A percentile compares a stretch with the other conserved stretches of the same genome.
These are phyloP conservation scores for Epizoanthus fatuus DNA, from an alignment of 92 coral and sea anemone species.

Conservation along the genomic window DNA sequence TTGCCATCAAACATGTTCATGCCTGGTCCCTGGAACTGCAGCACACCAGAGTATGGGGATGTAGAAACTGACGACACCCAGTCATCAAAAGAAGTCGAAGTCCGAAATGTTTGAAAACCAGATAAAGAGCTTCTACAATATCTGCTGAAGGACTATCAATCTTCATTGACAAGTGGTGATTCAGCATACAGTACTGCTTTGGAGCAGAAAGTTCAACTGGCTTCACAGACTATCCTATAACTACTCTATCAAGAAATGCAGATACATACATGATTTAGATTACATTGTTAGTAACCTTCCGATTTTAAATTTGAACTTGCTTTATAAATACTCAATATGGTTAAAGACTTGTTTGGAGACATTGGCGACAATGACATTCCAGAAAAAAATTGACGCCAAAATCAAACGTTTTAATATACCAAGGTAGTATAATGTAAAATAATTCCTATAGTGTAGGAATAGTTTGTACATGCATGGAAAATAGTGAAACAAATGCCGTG, in stretches of 20 bases:
- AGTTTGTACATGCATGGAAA: no score
- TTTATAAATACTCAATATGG: slow-evolving; percentile 42
- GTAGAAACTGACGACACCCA: not conserved
- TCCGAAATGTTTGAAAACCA: not conserved
- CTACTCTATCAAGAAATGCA: slow-evolving; percentile 21
- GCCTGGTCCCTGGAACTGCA: slow-evolving; percentile 23
- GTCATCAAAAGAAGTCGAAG: not conserved
- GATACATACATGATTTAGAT: not conserved
- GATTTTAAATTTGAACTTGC: not conserved
- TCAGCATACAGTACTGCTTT: slow-evolving; percentile 17
- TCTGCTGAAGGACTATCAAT: slow-evolving; percentile 28
- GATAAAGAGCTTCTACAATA: slow-evolving; percentile 30
- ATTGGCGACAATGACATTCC: no score
- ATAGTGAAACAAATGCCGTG: no score
- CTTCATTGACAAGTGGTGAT: not conserved
- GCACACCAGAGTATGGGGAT: slow-evolving; percentile 1
- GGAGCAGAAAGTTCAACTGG: slow-evolving; percentile 35
- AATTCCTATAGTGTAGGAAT: no score
- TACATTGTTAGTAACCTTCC: slow-evolving; percentile 10
- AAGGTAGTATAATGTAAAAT: no score
- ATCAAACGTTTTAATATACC: no score
- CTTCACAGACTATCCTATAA: slow-evolving; percentile 11
- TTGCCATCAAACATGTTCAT: slow-evolving; percentile 53
- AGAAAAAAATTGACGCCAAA: no score
- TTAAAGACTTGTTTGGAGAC: slow-evolving; percentile 21